phyloP scores from a whole-genome alignment of 1,140 invertebrate species.

The Drosophila chauvacae region DNA sequence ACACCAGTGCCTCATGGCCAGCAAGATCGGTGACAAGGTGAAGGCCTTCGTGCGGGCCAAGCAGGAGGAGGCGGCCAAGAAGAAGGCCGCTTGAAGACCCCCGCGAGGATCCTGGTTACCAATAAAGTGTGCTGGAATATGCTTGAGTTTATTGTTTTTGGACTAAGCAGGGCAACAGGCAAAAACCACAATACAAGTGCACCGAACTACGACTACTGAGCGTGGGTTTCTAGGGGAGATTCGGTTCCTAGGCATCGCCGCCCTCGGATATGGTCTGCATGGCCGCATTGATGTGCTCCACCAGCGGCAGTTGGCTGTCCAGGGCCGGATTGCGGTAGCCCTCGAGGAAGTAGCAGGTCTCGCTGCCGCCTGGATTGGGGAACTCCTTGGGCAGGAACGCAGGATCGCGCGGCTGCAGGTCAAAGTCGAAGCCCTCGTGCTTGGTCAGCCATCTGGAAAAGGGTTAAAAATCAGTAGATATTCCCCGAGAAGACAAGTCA shows the following conservation, averaged over 20 bases:
- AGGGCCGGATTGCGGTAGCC: conserved; percentile 91
- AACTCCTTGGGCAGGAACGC: conserved; percentile 94
- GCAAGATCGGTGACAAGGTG: conserved; percentile 75
- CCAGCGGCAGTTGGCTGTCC: conserved; percentile 86
- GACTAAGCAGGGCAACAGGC: conserved; percentile 39
- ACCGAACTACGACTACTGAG: conserved; percentile 70
- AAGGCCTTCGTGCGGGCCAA: conserved; percentile 62
- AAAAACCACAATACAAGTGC: conserved; percentile 70
- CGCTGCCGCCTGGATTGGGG: conserved; percentile 89
- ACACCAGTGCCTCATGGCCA: conserved; percentile 77
- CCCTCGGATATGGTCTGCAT: conserved; percentile 80
- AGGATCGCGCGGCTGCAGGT: conserved; percentile 90
- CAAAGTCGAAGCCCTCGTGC: conserved; percentile 91
- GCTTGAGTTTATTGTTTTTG: conserved; percentile 57
- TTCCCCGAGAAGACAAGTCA: neutral
- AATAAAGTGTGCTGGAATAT: conserved; percentile 59
- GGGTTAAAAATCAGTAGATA: neutral
- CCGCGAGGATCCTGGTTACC: neutral
- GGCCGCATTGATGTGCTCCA: conserved; percentile 88
- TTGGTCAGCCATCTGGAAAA: conserved; percentile 89
- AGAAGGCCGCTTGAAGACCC: conserved; percentile 30
- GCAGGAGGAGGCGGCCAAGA: conserved; percentile 51
- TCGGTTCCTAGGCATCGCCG: conserved; percentile 61
- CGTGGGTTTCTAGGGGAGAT: conserved; percentile 40
- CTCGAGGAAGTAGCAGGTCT: conserved; percentile 94